A percentile compares a stretch with the other conserved stretches of the same genome.
Evolutionary conservation across 2,888 invertebrate species (phyloP).

Genomic region (Ophion ventricosus): DNA sequence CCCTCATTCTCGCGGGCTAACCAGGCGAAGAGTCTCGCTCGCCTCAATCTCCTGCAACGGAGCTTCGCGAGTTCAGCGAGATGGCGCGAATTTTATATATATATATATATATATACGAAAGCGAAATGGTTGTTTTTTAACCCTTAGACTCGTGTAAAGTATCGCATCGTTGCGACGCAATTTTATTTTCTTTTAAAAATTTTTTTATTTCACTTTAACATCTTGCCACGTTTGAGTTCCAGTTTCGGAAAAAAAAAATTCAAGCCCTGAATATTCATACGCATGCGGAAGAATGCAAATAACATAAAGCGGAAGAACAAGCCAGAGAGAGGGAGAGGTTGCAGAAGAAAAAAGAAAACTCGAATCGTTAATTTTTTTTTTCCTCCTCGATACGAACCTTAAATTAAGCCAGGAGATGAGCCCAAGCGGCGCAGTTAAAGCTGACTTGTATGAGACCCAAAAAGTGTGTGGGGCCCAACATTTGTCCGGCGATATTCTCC

Average conservation of each 20-base stretch:
- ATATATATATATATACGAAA: neutral
- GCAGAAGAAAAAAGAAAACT: constrained; percentile 21
- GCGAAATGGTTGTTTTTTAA: neutral
- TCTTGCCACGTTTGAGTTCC: too few relatives aligned
- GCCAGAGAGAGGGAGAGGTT: neutral
- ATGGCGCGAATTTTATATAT: neutral
- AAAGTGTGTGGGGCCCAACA: constrained; percentile 55
- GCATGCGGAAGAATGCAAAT: neutral
- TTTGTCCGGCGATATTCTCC: constrained; percentile 39
- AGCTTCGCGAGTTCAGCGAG: constrained; percentile 15
- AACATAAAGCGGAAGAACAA: neutral
- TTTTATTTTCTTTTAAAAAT: neutral
- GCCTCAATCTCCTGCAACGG: constrained; percentile 4
- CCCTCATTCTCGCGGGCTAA: constrained; percentile 49
- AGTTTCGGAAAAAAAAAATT: too few relatives aligned
- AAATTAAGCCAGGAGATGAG: constrained; percentile 59
- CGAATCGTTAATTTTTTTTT: constrained; percentile 60
- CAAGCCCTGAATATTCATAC: constrained; percentile 42
- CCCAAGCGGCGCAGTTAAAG: constrained; percentile 55
- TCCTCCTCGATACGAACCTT: constrained; percentile 60
- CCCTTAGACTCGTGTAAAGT: neutral
- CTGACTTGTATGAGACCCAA: constrained; percentile 52
- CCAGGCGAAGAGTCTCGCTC: neutral
- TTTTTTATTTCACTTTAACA: too few relatives aligned
- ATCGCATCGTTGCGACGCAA: too few relatives aligned